Base-by-base conservation (phyloP, 2,113 vertebrate genomes). In the Myotis davidii region DNA sequence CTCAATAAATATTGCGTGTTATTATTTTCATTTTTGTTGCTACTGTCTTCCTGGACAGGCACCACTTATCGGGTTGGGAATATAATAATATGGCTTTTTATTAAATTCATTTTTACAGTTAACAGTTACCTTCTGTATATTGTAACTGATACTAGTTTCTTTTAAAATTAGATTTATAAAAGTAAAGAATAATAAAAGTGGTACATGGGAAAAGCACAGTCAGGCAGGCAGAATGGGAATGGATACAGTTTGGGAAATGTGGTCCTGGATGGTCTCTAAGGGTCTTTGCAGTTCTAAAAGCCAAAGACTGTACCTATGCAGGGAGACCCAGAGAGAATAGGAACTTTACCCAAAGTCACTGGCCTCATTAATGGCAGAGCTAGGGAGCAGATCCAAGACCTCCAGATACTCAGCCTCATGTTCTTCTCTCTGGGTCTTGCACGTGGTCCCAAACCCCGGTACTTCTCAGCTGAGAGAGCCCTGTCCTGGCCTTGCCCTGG, bases 301-400 rank as follows among this genome's bases (percentile, higher is more conserved):
- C 94, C 94, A 95, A 21, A 39, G 67, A 88, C 42, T 48, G n/a
- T 14, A 39, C 78, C 69, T 77, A 64, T 92, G 90, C 76, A 79
- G 37, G 92, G 94, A 85, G 85, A 64, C 90, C 85, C 85, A 70
- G n/a, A 70, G 50, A 90, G 88, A 64, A 88, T 16, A 77, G 0
- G n/a, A 72, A 92, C 42, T 11, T 87, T 85, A 87, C 85, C 97
- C 97, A 97, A 98, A 79, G 82, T 95, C 50, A 88, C 96, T 39
- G 74, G 39, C 83, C 96, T 94, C 97, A 88, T 97, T 97, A 97
- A 97, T 96, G 95, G 95, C 94, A 97, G 70, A 88, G 76, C 9
- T 54, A 90, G 93, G 94, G 95, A 97, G 76, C 39, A 78, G 42
- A 90, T 93, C 95, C 94, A 94, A 88, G 85, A 85, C 83, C 83